Evolutionary conservation across 2,113 vertebrate genomes (phyloP).

Genomic region (Centrocercus urophasianus): DNA sequence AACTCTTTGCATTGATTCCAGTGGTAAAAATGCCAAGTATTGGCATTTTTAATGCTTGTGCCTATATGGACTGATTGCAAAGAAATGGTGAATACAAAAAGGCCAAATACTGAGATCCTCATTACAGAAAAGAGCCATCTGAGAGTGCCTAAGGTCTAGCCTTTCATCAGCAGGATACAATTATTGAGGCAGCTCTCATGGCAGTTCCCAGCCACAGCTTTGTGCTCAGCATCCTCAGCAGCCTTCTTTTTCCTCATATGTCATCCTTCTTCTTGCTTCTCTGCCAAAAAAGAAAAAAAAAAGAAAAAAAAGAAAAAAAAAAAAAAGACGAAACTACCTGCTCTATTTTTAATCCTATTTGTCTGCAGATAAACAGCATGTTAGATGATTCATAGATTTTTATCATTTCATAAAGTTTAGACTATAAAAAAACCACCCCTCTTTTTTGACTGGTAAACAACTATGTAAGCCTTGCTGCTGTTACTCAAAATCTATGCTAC

Average conservation of each 20-base stretch:
- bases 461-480: slow-evolving; percentile 6
- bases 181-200: neutral
- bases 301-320: neutral
- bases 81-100: slow-evolving; percentile 35
- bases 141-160: neutral
- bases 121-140: slow-evolving; percentile 17
- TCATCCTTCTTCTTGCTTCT: slow-evolving; percentile 9
- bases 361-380: slow-evolving; percentile 52
- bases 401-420: slow-evolving; percentile 59
- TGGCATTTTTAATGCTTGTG: neutral
- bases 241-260: neutral
- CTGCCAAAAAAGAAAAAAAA: neutral
- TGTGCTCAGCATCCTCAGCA: neutral
- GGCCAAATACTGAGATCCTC: slow-evolving; percentile 1
- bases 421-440: slow-evolving; percentile 51
- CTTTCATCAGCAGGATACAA: neutral
- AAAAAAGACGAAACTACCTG: neutral
- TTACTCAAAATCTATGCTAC: neutral
- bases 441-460: slow-evolving; percentile 43
- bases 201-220: neutral
- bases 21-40: slow-evolving; percentile 15
- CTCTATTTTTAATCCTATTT: slow-evolving; percentile 66
- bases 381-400: slow-evolving; percentile 68
- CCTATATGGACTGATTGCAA: neutral
- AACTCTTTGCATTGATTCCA: neutral